Conservation (phyloP, 2,113 vertebrate genomes). For the Lepisosteus osseus region DNA sequence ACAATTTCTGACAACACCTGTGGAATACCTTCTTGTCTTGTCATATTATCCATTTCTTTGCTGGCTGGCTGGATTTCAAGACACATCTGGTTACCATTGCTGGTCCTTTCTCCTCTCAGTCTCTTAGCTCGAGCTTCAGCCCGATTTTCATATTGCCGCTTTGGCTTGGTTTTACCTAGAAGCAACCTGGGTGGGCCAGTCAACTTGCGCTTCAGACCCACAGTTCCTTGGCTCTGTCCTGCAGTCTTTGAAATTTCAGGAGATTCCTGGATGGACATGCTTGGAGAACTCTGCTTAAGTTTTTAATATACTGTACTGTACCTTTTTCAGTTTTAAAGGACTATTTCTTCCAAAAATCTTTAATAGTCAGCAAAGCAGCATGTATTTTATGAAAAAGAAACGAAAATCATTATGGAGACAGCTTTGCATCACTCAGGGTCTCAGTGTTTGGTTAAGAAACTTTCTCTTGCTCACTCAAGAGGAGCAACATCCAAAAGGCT, state of each 20-base stretch:
- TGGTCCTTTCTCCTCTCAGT: slow-evolving; percentile 9
- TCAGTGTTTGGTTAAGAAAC: no score
- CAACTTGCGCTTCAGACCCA: slow-evolving; percentile 42
- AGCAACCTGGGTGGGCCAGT: slow-evolving; percentile 48
- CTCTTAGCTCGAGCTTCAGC: slow-evolving; percentile 19
- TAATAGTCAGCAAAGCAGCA: no score
- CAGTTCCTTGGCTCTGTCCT: slow-evolving; percentile 31
- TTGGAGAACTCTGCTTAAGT: not conserved
- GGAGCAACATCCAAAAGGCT: no score
- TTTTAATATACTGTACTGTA: no score
- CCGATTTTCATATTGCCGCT: slow-evolving; percentile 24
- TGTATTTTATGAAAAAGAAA: no score
- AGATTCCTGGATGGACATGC: slow-evolving; percentile 31
- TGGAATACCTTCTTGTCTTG: not conserved
- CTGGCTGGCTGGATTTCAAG: not conserved
- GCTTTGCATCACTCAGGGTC: no score
- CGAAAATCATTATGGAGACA: no score
- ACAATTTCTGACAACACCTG: not conserved
- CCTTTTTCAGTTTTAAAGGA: no score
- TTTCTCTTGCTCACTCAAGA: no score
- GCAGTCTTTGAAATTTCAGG: not conserved
- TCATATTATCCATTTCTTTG: not conserved
- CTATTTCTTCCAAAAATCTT: no score
- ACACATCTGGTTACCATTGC: slow-evolving; percentile 2
- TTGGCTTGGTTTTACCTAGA: slow-evolving; percentile 39